Base-by-base conservation (phyloP, 2,888 invertebrate species). In the Chouioia cunea region DNA sequence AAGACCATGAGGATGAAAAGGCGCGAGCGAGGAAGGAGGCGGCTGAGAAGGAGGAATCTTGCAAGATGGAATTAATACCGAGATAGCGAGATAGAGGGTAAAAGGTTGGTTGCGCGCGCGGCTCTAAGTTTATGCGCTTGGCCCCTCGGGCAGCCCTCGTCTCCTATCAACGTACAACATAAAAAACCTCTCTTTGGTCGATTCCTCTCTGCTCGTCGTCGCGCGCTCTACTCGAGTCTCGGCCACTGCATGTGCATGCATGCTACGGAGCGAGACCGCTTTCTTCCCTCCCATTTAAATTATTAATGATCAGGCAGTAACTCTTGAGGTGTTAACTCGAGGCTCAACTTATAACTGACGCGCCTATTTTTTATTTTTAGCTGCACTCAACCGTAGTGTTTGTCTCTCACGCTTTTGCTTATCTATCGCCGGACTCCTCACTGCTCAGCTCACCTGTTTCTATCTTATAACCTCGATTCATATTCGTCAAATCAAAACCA, bases 21-120 rank as follows among this genome's bases (percentile, higher is more conserved):
- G 27, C 27, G 27, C 27, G 27, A 27, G 6, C 27, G 27, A 27
- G 14, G 20, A 23, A 20, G n/a, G 22, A n/a, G 23, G 8, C 18
- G n/a, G 23, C 14, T 44, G 2, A 36, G 56, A n/a, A 48, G 22
- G 27, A 22, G 43, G 50, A 67, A 48, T 67, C 59, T 63, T 47
- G 16, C 54, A 43, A 71, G 71, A 63, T 71, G 71, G 67, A 71
- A 71, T 71, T 67, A 67, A 71, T 71, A 71, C 67, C 64, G 23
- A 63, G 71, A 71, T 71, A 71, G 50, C 57, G 58, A 66, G 67
- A 67, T 67, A 67, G 53, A 54, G 54, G 14, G 71, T 71, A 64
- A 67, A 67, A 64, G 58, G 67, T 71, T 64, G 52, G 67, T 71
- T 64, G 44, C 60, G 23, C 4, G 22, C 43, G 43, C 18, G 48